Percentiles rank a stretch among this genome's conserved stretches.
Conservation (phyloP, 2,797 vertebrate species). For the Gephyroberyx darwinii region DNA sequence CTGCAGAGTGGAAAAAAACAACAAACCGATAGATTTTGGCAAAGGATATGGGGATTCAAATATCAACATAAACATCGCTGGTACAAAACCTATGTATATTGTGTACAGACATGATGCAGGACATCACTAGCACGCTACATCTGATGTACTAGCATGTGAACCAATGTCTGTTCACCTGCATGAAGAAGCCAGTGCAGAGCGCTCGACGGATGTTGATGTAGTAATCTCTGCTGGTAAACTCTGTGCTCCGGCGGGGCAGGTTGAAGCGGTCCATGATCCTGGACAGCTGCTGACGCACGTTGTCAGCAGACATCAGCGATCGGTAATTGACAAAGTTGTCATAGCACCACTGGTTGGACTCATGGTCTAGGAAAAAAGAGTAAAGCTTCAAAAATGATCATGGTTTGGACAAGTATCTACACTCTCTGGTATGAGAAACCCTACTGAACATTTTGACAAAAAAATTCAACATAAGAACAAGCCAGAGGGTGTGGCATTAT, state of each 20-base stretch:
- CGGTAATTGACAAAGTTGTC: constrained; percentile 99
- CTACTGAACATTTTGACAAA: not conserved
- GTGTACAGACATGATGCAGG: no score
- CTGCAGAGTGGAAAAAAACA: constrained; percentile 65
- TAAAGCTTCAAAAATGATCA: not conserved
- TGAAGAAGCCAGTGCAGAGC: constrained; percentile 89
- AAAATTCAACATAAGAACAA: not conserved
- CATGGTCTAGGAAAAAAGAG: constrained; percentile 87
- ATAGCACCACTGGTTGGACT: constrained; percentile 99
- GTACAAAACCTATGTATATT: no score
- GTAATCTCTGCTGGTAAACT: constrained; percentile 91
- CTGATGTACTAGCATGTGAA: not conserved
- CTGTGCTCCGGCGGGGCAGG: constrained; percentile 92
- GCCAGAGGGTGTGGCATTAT: constrained; percentile 53
- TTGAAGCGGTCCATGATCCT: constrained; percentile 95
- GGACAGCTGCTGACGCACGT: constrained; percentile 95
- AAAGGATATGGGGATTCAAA: no score
- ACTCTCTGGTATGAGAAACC: not conserved
- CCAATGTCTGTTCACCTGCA: constrained; percentile 81
- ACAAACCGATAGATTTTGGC: not conserved
- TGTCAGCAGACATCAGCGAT: constrained; percentile 99
- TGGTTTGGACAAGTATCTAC: not conserved
- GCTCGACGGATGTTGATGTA: constrained; percentile 90
- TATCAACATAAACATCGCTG: no score
- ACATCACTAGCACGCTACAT: no score